A percentile compares a stretch with the other conserved stretches of the same genome.
phyloP scores from a whole-genome alignment of 2,797 vertebrate species.

The Lithobates sylvaticus region DNA sequence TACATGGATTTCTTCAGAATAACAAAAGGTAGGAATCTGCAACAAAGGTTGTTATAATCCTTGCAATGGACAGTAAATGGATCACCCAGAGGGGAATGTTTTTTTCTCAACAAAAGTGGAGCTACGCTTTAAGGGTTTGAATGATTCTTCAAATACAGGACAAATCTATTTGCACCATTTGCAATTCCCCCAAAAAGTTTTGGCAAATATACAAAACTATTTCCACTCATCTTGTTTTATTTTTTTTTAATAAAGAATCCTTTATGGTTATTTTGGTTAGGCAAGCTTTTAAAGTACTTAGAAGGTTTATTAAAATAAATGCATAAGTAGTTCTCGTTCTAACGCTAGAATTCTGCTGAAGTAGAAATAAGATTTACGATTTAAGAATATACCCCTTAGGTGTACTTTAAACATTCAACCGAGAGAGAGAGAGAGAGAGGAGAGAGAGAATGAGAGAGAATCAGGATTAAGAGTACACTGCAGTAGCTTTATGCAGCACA shows the following conservation, averaged over 20 bases:
- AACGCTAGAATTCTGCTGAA: not conserved
- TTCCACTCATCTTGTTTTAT: not conserved
- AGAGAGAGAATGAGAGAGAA: not conserved
- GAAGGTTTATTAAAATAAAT: not conserved
- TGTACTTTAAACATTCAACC: not conserved
- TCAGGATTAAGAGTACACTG: not conserved
- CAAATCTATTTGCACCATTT: too few relatives aligned
- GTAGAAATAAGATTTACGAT: not conserved
- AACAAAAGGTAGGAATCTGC: too few relatives aligned
- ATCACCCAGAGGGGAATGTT: too few relatives aligned
- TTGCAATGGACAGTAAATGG: too few relatives aligned
- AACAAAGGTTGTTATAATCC: too few relatives aligned
- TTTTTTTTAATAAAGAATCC: not conserved
- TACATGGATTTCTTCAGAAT: too few relatives aligned
- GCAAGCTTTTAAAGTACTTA: not conserved
- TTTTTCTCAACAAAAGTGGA: too few relatives aligned
- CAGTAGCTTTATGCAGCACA: not conserved
- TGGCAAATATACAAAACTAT: too few relatives aligned
- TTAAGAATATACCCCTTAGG: not conserved
- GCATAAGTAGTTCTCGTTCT: not conserved
- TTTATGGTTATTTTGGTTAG: not conserved
- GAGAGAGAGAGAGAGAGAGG: not conserved
- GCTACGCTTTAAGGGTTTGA: too few relatives aligned
- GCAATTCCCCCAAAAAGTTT: too few relatives aligned
- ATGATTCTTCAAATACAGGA: too few relatives aligned